A percentile compares a stretch with the other conserved stretches of the same genome.
Conservation (phyloP, 2,113 vertebrate genomes). For the Donacobius atricapilla region DNA sequence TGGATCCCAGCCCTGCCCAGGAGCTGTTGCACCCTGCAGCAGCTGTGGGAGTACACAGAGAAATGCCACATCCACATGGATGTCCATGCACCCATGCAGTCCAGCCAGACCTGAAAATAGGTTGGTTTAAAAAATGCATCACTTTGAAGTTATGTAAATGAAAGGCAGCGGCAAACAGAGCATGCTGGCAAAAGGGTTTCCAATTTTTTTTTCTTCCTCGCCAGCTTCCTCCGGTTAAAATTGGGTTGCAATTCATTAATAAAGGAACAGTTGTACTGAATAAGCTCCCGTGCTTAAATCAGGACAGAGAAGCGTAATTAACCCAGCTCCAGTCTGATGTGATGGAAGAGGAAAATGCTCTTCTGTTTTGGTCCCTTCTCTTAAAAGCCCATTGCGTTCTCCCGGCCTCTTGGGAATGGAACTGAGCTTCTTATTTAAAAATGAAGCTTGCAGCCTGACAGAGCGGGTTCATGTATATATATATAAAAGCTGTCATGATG, state of each 20-base stretch:
- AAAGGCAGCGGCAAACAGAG: constrained; percentile 9
- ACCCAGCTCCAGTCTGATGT: constrained; percentile 52
- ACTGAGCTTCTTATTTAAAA: constrained; percentile 57
- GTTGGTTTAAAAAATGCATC: constrained; percentile 49
- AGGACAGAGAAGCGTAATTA: constrained; percentile 61
- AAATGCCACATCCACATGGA: neutral
- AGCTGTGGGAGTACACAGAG: neutral
- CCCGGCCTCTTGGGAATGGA: constrained; percentile 8
- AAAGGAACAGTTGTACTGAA: constrained; percentile 66
- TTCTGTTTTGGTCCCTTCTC: constrained; percentile 63
- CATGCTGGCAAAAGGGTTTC: constrained; percentile 42
- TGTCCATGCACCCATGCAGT: neutral
- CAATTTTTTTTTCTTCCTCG: neutral
- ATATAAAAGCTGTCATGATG: constrained; percentile 59
- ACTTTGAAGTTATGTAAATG: constrained; percentile 59
- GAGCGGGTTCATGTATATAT: constrained; percentile 40
- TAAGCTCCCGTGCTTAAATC: constrained; percentile 62
- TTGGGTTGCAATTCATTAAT: constrained; percentile 67
- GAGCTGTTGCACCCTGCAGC: neutral
- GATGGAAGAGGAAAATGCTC: constrained; percentile 54
- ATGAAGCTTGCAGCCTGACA: constrained; percentile 44
- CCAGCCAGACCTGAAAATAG: constrained; percentile 16
- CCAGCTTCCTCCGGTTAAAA: constrained; percentile 54
- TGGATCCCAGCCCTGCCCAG: neutral
- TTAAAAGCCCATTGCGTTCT: constrained; percentile 33